Conservation (phyloP, 2,113 vertebrate genomes). For the Agelaius phoeniceus region DNA sequence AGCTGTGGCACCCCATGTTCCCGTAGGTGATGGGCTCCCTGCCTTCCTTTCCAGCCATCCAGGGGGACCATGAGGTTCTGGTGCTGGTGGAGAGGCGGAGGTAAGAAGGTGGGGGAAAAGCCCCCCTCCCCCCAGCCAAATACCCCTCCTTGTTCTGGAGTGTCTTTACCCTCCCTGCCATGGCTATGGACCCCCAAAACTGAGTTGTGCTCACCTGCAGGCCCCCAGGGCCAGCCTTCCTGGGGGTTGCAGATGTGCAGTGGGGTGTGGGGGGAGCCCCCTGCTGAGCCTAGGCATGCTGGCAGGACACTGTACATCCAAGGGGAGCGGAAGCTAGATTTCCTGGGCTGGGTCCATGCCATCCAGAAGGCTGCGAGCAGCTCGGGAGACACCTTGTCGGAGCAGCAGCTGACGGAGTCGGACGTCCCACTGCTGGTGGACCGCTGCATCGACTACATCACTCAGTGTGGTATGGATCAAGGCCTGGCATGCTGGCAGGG, state of each 20-base stretch:
- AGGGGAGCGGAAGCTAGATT: constrained; percentile 89
- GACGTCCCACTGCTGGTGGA: constrained; percentile 91
- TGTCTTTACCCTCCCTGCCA: background rate
- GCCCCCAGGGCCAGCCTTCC: background rate
- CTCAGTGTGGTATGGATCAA: constrained; percentile 82
- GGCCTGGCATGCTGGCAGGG: background rate
- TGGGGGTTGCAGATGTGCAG: background rate
- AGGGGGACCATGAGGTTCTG: constrained; percentile 88
- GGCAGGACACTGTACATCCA: constrained; percentile 90
- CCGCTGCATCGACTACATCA: constrained; percentile 91
- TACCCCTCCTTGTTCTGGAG: background rate
- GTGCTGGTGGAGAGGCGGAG: constrained; percentile 93
- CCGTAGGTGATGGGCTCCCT: background rate
- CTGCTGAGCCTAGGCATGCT: background rate
- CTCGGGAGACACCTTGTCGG: constrained; percentile 84
- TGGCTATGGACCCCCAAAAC: background rate
- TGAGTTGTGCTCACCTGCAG: background rate
- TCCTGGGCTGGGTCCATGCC: constrained; percentile 83
- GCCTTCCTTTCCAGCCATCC: constrained; percentile 77
- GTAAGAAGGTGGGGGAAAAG: constrained; percentile 46
- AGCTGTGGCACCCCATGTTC: background rate
- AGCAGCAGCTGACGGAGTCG: constrained; percentile 90
- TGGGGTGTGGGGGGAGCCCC: too few species aligned
- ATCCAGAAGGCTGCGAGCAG: constrained; percentile 88
- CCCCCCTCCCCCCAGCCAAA: background rate